Conservation (phyloP, 2,888 invertebrate species). For the Ditula angustiorana region DNA sequence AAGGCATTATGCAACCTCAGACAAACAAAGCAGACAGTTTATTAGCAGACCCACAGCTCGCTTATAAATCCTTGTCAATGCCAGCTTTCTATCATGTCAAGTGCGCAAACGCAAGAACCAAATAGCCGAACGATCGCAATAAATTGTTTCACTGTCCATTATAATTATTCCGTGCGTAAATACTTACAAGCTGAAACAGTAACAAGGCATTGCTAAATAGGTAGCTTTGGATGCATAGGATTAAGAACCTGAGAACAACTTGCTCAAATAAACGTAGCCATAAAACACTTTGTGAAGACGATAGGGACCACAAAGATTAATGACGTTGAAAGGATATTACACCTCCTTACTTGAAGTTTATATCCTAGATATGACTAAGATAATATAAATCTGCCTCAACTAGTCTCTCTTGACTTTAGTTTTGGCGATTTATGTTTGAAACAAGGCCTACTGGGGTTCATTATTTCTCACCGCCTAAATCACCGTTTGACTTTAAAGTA, state of each 20-base stretch:
- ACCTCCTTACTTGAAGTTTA: too few relatives aligned
- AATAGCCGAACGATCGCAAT: constrained; percentile 13
- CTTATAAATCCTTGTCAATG: constrained; percentile 33
- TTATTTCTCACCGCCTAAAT: constrained; percentile 18
- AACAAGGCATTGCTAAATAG: constrained; percentile 24
- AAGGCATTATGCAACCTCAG: constrained; percentile 13
- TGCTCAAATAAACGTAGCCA: background rate
- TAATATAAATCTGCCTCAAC: too few relatives aligned
- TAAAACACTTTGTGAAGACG: background rate
- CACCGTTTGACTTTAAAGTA: constrained; percentile 17
- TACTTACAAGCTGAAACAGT: constrained; percentile 7
- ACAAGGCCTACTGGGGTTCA: background rate
- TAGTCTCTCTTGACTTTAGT: too few relatives aligned
- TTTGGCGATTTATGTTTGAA: constrained; percentile 15
- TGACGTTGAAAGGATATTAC: too few relatives aligned
- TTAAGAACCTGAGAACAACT: background rate
- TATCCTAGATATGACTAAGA: too few relatives aligned
- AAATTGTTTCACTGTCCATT: constrained; percentile 29
- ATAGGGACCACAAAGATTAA: too few relatives aligned
- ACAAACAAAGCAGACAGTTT: constrained; percentile 22
- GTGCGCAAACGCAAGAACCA: constrained; percentile 20
- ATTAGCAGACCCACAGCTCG: constrained; percentile 7
- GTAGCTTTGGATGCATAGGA: constrained; percentile 18
- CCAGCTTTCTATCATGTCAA: constrained; percentile 37
- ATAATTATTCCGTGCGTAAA: constrained; percentile 31